phyloP scores from a whole-genome alignment of 2,888 invertebrate species.

The Pollenia griseotomentosa region DNA sequence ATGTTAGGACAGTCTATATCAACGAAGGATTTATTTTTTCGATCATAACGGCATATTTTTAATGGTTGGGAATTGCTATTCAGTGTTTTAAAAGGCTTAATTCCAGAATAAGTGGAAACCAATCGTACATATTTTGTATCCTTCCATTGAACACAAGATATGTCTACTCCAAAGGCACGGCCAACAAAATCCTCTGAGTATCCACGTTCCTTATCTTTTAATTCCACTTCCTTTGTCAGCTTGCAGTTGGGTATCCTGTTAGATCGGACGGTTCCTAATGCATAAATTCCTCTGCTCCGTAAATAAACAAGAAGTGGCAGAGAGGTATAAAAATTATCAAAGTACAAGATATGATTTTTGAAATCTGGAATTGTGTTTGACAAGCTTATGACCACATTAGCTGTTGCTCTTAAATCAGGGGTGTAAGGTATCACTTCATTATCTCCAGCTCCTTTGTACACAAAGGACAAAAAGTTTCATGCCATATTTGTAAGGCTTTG shows the following conservation, averaged over 20 bases:
- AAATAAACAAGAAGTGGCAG: background rate
- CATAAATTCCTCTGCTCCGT: slow-evolving; percentile 22
- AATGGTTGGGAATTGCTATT: too few species aligned
- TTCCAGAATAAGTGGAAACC: background rate
- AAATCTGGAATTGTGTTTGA: slow-evolving; percentile 16
- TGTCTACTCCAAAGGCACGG: background rate
- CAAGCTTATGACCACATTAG: background rate
- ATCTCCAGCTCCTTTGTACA: slow-evolving; percentile 4
- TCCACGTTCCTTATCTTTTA: slow-evolving; percentile 12
- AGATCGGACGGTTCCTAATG: slow-evolving; percentile 35
- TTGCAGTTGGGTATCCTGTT: slow-evolving; percentile 42
- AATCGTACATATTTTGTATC: slow-evolving; percentile 21
- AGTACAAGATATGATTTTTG: background rate
- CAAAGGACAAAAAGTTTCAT: slow-evolving; percentile 43
- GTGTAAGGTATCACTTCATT: background rate
- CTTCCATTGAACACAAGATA: background rate
- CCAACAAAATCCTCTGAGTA: background rate
- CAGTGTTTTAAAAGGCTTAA: too few species aligned
- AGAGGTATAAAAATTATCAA: background rate
- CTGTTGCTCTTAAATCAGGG: background rate
- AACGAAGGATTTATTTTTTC: background rate
- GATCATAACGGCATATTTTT: too few species aligned
- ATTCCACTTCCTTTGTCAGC: slow-evolving; percentile 21
- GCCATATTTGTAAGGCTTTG: slow-evolving; percentile 25
- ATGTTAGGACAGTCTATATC: slow-evolving; percentile 6